These are phyloP conservation scores for Drosophila sproati DNA, from an alignment of 1,140 invertebrate genomes.

Conservation along the genomic window DNA sequence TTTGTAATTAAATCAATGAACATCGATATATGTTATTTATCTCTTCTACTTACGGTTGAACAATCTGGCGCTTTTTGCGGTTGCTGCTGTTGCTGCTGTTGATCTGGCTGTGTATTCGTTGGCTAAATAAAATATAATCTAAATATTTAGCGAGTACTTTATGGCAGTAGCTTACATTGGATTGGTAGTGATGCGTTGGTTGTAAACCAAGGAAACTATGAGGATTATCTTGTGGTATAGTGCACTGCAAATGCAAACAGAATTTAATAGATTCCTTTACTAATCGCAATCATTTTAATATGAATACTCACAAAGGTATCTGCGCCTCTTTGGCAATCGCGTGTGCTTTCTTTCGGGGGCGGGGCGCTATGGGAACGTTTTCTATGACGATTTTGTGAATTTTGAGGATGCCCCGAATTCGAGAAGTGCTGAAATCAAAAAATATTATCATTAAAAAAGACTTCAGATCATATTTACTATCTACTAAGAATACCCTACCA, in stretches of 20 bases:
- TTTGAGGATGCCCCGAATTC: background rate
- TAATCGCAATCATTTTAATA: background rate
- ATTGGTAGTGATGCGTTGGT: background rate
- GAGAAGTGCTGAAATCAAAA: background rate
- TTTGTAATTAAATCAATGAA: too few species aligned
- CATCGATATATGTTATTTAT: background rate
- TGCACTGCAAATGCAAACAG: background rate
- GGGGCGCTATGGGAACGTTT: slow-evolving; percentile 27
- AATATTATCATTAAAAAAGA: too few species aligned
- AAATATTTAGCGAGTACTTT: background rate
- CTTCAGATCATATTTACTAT: too few species aligned
- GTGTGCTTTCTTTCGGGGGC: background rate
- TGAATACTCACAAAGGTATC: slow-evolving; percentile 19
- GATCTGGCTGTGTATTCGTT: too few species aligned
- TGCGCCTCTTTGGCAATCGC: background rate
- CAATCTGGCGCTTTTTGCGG: background rate
- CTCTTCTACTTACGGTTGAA: background rate
- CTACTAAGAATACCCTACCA: background rate
- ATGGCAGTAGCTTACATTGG: background rate
- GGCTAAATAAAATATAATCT: too few species aligned
- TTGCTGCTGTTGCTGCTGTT: background rate
- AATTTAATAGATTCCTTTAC: background rate
- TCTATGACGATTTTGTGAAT: background rate
- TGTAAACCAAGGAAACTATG: slow-evolving; percentile 4
- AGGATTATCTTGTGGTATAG: background rate